Evolutionary conservation across 2,888 invertebrate species (phyloP).

Genomic region (Invenusta paracnida): DNA sequence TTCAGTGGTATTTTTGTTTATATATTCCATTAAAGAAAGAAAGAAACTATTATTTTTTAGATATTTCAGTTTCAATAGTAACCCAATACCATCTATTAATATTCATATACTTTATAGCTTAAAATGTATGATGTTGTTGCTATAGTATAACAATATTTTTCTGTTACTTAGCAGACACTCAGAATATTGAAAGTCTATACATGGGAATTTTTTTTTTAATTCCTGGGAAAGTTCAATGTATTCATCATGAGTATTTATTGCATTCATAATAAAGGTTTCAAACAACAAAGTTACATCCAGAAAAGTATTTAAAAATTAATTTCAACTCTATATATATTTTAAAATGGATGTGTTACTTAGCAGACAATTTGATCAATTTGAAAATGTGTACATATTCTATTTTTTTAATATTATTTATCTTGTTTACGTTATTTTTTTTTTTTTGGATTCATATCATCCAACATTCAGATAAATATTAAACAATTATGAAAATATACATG

Average conservation of each 20-base stretch:
- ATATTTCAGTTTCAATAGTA: neutral
- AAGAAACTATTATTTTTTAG: neutral
- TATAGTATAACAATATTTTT: neutral
- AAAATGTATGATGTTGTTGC: neutral
- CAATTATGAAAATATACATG: too few relatives aligned
- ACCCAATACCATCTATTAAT: neutral
- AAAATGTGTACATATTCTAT: too few relatives aligned
- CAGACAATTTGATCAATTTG: too few relatives aligned
- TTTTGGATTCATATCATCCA: too few relatives aligned
- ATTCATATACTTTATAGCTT: neutral
- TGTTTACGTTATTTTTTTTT: too few relatives aligned
- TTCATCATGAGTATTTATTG: neutral
- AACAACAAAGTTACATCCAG: neutral
- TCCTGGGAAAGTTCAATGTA: neutral
- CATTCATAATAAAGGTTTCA: neutral
- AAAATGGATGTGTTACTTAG: neutral
- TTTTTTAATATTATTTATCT: too few relatives aligned
- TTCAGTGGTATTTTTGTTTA: neutral
- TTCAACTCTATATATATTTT: neutral
- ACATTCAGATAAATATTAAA: too few relatives aligned
- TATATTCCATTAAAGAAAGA: neutral
- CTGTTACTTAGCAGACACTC: neutral
- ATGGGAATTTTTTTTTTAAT: neutral
- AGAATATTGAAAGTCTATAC: neutral
- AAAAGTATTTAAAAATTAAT: neutral